Percentiles rank a stretch among this genome's conserved stretches.
These are phyloP conservation scores for Caenorhabditis sp. DNA, from an alignment of 2,888 invertebrate genomes.

Conservation along the genomic window DNA sequence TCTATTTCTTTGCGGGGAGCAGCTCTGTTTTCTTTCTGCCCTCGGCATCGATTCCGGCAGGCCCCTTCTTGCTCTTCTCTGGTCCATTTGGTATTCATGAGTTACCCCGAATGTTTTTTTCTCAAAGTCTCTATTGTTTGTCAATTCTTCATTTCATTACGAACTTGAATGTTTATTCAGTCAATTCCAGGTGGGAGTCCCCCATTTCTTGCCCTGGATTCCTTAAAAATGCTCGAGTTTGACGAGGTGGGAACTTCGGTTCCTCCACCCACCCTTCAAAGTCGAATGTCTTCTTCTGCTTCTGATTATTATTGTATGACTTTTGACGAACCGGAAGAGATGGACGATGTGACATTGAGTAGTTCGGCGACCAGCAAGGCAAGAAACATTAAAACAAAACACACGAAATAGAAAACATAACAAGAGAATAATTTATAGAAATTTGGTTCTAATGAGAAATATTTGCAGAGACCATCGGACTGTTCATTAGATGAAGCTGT, in stretches of 20 bases:
- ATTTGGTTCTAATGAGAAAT: not conserved
- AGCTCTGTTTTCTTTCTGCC: slow-evolving; percentile 36
- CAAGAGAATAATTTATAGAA: not conserved
- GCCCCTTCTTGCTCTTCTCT: slow-evolving; percentile 6
- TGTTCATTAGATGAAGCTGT: slow-evolving; percentile 70
- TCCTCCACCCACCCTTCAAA: slow-evolving; percentile 48
- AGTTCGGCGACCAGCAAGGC: slow-evolving; percentile 68
- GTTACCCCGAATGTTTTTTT: slow-evolving; percentile 28
- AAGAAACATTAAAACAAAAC: not conserved
- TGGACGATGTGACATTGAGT: slow-evolving; percentile 55
- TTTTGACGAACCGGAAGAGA: slow-evolving; percentile 70
- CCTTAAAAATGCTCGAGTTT: slow-evolving; percentile 52
- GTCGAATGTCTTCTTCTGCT: slow-evolving; percentile 44
- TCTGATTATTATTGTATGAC: slow-evolving; percentile 75
- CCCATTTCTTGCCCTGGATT: slow-evolving; percentile 1
- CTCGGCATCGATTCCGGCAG: slow-evolving; percentile 34
- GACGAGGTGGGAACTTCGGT: slow-evolving; percentile 61
- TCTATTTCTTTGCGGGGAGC: slow-evolving; percentile 12
- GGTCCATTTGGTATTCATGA: slow-evolving; percentile 52
- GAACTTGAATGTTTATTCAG: not conserved
- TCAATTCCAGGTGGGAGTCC: slow-evolving; percentile 8
- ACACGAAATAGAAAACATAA: not conserved
- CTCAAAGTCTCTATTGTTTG: slow-evolving; percentile 12
- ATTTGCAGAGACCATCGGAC: slow-evolving; percentile 72
- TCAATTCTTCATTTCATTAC: slow-evolving; percentile 17